These are phyloP conservation scores for Torymus auratus DNA, from an alignment of 2,888 invertebrate genomes.

Conservation along the genomic window DNA sequence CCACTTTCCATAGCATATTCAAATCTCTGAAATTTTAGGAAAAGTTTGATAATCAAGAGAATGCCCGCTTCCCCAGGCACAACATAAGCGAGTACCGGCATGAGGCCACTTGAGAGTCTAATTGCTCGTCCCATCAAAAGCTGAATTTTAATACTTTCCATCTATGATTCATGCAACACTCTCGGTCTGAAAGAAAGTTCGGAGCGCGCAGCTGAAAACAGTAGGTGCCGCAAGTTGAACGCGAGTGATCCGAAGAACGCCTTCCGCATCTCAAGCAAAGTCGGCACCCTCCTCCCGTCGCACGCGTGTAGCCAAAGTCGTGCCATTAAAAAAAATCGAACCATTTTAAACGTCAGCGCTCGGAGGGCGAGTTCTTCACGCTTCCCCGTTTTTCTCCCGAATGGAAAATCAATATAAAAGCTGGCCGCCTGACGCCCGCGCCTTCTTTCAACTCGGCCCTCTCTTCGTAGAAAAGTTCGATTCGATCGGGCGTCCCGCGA, in stretches of 20 bases:
- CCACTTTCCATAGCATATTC: too few species aligned
- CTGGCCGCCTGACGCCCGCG: background rate
- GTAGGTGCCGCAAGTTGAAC: too few species aligned
- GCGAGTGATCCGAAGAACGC: constrained; percentile 5
- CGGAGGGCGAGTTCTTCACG: background rate
- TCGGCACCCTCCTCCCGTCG: background rate
- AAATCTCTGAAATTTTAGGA: too few species aligned
- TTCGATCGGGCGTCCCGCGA: constrained; percentile 16
- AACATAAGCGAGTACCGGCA: too few species aligned
- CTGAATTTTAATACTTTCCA: constrained; percentile 5
- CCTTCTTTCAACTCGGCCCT: background rate
- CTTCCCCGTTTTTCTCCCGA: constrained; percentile 16
- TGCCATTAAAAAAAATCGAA: constrained; percentile 47
- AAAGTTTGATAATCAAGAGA: too few species aligned
- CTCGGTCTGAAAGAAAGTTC: constrained; percentile 14
- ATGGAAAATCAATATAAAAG: constrained; percentile 44
- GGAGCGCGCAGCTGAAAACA: background rate
- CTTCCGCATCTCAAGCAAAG: constrained; percentile 13
- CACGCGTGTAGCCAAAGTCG: background rate
- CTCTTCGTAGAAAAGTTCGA: constrained; percentile 34
- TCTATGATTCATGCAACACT: background rate
- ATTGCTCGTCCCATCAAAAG: background rate
- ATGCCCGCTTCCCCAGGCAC: too few species aligned
- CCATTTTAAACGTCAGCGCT: constrained; percentile 33
- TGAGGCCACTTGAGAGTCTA: background rate